Base-by-base conservation (phyloP, 2,888 invertebrate species). In the Dryobotodes eremita region DNA sequence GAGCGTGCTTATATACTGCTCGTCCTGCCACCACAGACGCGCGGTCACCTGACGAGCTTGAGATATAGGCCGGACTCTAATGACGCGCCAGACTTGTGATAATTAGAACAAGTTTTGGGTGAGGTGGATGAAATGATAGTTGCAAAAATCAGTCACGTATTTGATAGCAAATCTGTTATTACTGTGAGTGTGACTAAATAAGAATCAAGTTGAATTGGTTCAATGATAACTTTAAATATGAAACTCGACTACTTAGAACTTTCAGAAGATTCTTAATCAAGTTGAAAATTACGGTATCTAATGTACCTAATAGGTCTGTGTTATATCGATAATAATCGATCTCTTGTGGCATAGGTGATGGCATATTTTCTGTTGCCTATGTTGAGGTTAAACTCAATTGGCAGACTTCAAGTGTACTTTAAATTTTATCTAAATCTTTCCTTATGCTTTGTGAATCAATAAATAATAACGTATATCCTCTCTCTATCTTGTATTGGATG, bases 1-100 rank as follows among this genome's bases (percentile, higher is more conserved):
- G 75, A 82, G 78, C 76, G 80, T 75, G 90, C 88, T 94, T 95
- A 91, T 95, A 95, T 94, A 95, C 82, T 17, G n/a, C 50, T 77
- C 42, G 82, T 78, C 75, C 66, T 59, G 78, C 62, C 62, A 59
- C 70, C n/a, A 23, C 20, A 23, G 77, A 75, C 75, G 79, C 53
- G 84, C 85, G 82, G 83, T 79, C 82, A 84, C 90, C 90, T 86
- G 89, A 82, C 83, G 90, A 83, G 80, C 91, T 91, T 91, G 90
- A 91, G 77, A 87, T 85, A 79, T 86, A 80, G 89, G 87, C 87
- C 80, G 83, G 79, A 83, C 83, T 80, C 55, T 65, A 64, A 62
- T 61, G 64, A 62, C 62, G 61, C 46, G 48, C 20, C 36, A 0
- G 26, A 7, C 71, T 36, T 48, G 11, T 83, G 53, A n/a, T 78